phyloP scores from a whole-genome alignment of 2,113 vertebrate genomes.

The Myotis lucifugus region DNA sequence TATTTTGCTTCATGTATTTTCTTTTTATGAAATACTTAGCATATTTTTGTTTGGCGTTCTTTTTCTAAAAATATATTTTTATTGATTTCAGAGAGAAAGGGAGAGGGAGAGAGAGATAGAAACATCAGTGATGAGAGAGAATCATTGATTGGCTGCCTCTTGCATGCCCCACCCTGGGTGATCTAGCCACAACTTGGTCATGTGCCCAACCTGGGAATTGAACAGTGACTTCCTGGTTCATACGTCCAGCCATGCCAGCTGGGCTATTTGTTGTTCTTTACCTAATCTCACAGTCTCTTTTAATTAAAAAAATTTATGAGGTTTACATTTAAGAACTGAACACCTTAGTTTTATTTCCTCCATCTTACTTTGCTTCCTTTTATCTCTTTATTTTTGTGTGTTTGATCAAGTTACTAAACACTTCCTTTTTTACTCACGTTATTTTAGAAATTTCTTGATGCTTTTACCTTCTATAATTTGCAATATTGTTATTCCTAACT shows the following conservation, averaged over 20 bases:
- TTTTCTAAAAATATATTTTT: no score
- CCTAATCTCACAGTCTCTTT: neutral
- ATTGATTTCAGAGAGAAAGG: no score
- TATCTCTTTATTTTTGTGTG: neutral
- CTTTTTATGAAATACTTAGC: neutral
- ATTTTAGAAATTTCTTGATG: neutral
- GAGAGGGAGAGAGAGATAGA: no score
- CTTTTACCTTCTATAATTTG: neutral
- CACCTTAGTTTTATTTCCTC: neutral
- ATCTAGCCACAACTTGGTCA: no score
- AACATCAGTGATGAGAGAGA: no score
- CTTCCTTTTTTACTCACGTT: neutral
- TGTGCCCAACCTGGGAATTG: no score
- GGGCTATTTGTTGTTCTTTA: neutral
- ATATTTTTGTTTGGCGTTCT: neutral
- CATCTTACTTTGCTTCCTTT: neutral
- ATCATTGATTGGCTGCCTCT: no score
- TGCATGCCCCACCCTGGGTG: no score
- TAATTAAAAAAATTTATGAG: neutral
- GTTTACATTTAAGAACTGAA: slow-evolving; percentile 11
- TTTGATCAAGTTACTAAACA: neutral
- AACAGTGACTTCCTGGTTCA: no score
- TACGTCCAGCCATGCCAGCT: no score
- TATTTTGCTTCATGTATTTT: neutral
- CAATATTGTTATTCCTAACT: neutral